Percentiles rank a stretch among this genome's conserved stretches.
Conservation (phyloP, 2,888 invertebrate species). For the Amiota mariae region DNA sequence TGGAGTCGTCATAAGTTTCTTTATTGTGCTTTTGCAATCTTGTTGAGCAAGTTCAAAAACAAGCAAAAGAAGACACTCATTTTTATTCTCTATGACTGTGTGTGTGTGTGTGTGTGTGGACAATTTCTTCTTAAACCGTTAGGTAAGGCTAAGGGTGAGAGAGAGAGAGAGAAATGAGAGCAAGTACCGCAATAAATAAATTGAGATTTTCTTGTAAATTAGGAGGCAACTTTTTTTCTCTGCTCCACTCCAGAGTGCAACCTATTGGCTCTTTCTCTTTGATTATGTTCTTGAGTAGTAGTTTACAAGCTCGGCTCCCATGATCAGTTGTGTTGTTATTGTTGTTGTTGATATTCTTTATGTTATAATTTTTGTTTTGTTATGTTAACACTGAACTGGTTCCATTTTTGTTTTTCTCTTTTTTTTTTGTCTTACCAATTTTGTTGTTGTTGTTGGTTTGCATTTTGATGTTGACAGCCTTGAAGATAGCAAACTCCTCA, state of each 20-base stretch:
- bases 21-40: conserved; percentile 6
- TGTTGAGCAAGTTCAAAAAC: conserved; percentile 23
- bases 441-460: conserved; percentile 4
- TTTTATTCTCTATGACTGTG: conserved; percentile 32
- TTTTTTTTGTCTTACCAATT: background rate
- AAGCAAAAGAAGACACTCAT: conserved; percentile 31
- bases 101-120: conserved; percentile 26
- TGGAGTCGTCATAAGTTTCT: background rate
- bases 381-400: conserved; percentile 25
- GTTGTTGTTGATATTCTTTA: no score
- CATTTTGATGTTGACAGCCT: conserved; percentile 54
- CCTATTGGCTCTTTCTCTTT: background rate
- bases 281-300: background rate
- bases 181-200: background rate
- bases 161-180: background rate
- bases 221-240: no score
- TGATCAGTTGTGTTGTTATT: conserved; percentile 25
- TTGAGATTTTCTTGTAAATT: background rate
- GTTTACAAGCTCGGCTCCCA: background rate
- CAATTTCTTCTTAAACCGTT: conserved; percentile 41
- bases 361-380: background rate
- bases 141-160: conserved; percentile 27
- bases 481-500: conserved; percentile 45
- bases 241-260: background rate
- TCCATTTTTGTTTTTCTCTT: background rate